Conservation (phyloP, 2,888 invertebrate genomes). For the Bruchidius siliquastri region DNA sequence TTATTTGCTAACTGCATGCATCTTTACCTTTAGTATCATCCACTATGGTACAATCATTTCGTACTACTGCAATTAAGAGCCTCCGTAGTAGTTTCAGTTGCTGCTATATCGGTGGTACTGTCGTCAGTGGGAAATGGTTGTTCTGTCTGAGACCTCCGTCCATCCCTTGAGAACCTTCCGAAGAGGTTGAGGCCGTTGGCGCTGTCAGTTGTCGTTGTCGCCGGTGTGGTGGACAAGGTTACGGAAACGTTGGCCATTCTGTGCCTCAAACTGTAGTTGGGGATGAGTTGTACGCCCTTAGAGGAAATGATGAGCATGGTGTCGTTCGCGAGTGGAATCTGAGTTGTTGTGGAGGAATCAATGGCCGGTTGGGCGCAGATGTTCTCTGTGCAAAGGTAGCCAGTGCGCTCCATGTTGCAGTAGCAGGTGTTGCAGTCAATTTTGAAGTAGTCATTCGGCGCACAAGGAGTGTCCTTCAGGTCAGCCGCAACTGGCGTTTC, state of each 20-base stretch:
- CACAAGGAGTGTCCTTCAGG: conserved; percentile 46
- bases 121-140: not conserved
- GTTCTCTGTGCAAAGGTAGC: conserved; percentile 53
- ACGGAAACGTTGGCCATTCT: too few relatives aligned
- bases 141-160: not conserved
- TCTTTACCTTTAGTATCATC: not conserved
- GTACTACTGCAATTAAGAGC: too few relatives aligned
- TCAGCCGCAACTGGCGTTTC: conserved; percentile 27
- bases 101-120: not conserved
- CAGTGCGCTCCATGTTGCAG: conserved; percentile 54
- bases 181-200: not conserved
- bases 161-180: not conserved
- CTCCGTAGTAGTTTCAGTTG: not conserved
- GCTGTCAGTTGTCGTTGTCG: not conserved
- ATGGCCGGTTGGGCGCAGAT: conserved; percentile 41
- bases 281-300: conserved; percentile 14
- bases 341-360: conserved; percentile 25
- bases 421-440: conserved; percentile 57
- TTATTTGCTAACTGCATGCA: too few relatives aligned
- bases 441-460: conserved; percentile 53
- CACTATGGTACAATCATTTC: not conserved
- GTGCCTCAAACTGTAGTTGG: conserved; percentile 9
- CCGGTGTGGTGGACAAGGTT: too few relatives aligned
- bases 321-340: conserved; percentile 29
- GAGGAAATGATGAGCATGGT: conserved; percentile 35